phyloP scores from a whole-genome alignment of 2,113 vertebrate species.

The Tringa solitaria region DNA sequence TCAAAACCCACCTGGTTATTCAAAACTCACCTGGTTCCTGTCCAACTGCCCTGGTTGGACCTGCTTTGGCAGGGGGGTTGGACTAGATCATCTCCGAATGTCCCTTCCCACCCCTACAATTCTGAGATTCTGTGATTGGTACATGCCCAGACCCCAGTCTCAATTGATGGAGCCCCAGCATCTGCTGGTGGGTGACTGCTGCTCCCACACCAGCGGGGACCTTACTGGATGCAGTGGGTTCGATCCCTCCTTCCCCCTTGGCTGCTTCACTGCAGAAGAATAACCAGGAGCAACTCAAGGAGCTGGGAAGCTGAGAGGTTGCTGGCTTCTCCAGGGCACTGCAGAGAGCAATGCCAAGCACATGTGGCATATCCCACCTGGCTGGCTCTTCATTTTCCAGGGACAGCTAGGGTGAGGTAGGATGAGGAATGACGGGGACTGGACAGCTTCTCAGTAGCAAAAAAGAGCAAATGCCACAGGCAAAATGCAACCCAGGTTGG shows the following conservation, averaged over 20 bases:
- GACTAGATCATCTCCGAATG: no score
- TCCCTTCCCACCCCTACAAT: no score
- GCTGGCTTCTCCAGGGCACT: background rate
- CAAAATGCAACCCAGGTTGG: background rate
- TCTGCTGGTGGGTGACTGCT: background rate
- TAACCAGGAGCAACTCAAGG: background rate
- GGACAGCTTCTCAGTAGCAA: background rate
- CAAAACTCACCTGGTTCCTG: no score
- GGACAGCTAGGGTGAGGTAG: background rate
- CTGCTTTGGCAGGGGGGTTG: no score
- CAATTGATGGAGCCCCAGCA: background rate
- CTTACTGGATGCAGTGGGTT: background rate
- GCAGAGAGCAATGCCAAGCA: background rate
- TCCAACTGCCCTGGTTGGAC: no score
- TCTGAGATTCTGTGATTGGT: no score
- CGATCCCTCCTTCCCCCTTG: no score
- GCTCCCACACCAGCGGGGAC: background rate
- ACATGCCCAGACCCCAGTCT: background rate
- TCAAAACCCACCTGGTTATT: no score
- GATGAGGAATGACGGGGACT: fast-evolving
- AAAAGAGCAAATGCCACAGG: background rate
- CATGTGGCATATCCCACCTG: fast-evolving
- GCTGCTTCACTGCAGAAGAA: background rate
- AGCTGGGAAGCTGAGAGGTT: background rate
- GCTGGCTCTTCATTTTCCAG: fast-evolving